These are phyloP conservation scores for Bradysia coprophila DNA, from an alignment of 1,140 invertebrate species.

Conservation along the genomic window DNA sequence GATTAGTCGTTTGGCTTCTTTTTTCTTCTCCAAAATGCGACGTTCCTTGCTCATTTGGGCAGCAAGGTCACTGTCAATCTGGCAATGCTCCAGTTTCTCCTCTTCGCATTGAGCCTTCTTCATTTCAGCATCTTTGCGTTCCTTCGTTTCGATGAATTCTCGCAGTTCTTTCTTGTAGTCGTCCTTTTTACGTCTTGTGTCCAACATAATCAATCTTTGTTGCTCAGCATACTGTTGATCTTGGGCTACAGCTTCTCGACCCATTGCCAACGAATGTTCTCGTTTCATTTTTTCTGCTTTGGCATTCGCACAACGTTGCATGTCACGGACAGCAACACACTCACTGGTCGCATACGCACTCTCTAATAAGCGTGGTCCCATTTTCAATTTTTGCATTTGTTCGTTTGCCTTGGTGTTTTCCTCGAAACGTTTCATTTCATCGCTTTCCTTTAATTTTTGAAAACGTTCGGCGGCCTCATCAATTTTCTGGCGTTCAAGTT, in stretches of 20 bases:
- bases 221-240: constrained; percentile 12
- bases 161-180: constrained; percentile 13
- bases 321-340: constrained; percentile 12
- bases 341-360: constrained; percentile 16
- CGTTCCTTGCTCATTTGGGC: constrained; percentile 10
- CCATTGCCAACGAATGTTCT: constrained; percentile 9
- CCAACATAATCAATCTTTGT: constrained; percentile 8
- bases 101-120: constrained; percentile 5
- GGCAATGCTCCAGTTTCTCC: constrained; percentile 1
- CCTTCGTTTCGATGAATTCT: constrained; percentile 11
- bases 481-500: neutral
- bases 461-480: neutral
- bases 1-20: constrained; percentile 9
- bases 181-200: constrained; percentile 8
- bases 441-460: constrained; percentile 6
- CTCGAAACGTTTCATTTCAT: constrained; percentile 5
- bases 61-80: constrained; percentile 6
- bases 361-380: constrained; percentile 15
- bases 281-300: constrained; percentile 9
- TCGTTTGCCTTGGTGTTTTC: constrained; percentile 13
- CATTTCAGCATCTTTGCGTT: constrained; percentile 6
- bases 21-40: constrained; percentile 5
- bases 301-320: constrained; percentile 13
- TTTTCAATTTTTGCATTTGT: constrained; percentile 14
- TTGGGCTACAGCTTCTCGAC: constrained; percentile 10